phyloP scores from a whole-genome alignment of 2,797 vertebrate genomes.

The Phrynocephalus forsythii region DNA sequence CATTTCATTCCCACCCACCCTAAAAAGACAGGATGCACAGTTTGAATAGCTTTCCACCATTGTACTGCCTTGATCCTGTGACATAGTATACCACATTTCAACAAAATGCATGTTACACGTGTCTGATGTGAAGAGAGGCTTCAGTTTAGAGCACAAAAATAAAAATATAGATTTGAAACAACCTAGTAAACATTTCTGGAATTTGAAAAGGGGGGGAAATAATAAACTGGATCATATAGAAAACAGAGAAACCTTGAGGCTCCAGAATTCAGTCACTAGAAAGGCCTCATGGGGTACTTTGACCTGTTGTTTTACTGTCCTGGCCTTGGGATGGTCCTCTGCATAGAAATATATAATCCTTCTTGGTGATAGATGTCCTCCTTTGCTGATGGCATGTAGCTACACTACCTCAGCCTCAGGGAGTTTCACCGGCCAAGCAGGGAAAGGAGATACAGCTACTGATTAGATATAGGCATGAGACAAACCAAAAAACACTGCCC shows the following conservation, averaged over 20 bases:
- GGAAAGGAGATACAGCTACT: too few relatives aligned
- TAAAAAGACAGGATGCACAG: background rate
- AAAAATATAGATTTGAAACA: background rate
- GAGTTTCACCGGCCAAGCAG: too few relatives aligned
- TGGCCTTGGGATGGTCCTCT: too few relatives aligned
- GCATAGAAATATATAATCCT: too few relatives aligned
- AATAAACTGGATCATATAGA: background rate
- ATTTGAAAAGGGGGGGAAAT: too few relatives aligned
- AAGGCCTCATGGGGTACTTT: background rate
- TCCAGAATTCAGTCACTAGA: background rate
- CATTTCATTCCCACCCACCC: background rate
- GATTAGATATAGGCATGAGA: too few relatives aligned
- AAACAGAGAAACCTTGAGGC: background rate
- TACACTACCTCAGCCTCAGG: too few relatives aligned
- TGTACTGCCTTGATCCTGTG: background rate
- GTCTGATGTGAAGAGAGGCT: background rate
- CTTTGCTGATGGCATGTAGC: too few relatives aligned
- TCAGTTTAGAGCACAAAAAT: background rate
- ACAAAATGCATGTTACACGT: background rate
- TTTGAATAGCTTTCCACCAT: background rate
- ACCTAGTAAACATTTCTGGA: background rate
- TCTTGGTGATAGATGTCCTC: too few relatives aligned
- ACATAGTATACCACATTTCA: background rate
- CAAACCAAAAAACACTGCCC: too few relatives aligned
- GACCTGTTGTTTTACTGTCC: too few relatives aligned